A percentile compares a stretch with the other conserved stretches of the same genome.
Conservation (phyloP, 2,113 vertebrate genomes). For the Takifugu flavidus region DNA sequence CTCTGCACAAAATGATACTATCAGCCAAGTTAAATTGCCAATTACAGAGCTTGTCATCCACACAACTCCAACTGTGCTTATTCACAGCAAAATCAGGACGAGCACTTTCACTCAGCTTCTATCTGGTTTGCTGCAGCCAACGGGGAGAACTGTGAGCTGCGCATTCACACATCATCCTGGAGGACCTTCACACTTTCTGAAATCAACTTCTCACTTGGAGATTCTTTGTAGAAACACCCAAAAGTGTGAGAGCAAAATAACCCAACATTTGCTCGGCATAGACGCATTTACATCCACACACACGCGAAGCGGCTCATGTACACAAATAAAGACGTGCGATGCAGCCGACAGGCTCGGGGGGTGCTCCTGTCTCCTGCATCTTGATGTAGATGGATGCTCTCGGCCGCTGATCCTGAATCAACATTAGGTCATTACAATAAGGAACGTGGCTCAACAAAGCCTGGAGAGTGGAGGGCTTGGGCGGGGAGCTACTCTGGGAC, state of each 20-base stretch:
- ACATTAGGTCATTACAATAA: slow-evolving; percentile 75
- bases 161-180: slow-evolving; percentile 36
- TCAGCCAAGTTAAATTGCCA: slow-evolving; percentile 39
- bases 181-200: slow-evolving; percentile 24
- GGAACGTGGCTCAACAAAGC: slow-evolving; percentile 27
- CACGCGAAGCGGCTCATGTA: not conserved
- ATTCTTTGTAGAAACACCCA: too few species aligned
- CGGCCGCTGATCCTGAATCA: slow-evolving; percentile 64
- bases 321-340: slow-evolving; percentile 37
- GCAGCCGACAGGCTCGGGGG: slow-evolving; percentile 37
- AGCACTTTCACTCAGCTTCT: slow-evolving; percentile 38
- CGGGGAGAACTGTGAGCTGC: slow-evolving; percentile 28
- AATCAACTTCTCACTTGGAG: slow-evolving; percentile 37
- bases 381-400: slow-evolving; percentile 72
- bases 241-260: too few species aligned
- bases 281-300: not conserved
- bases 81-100: slow-evolving; percentile 39
- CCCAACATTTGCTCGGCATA: not conserved
- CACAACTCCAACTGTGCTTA: slow-evolving; percentile 24
- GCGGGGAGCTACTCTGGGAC: slow-evolving; percentile 41
- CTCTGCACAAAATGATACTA: slow-evolving; percentile 19
- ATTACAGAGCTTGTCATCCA: slow-evolving; percentile 34
- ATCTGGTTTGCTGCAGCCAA: slow-evolving; percentile 30
- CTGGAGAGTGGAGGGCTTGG: slow-evolving; percentile 32
- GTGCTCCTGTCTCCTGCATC: slow-evolving; percentile 51